A percentile compares a stretch with the other conserved stretches of the same genome.
Conservation (phyloP, 2,797 vertebrate genomes). For the Syngnathus rostellatus region DNA sequence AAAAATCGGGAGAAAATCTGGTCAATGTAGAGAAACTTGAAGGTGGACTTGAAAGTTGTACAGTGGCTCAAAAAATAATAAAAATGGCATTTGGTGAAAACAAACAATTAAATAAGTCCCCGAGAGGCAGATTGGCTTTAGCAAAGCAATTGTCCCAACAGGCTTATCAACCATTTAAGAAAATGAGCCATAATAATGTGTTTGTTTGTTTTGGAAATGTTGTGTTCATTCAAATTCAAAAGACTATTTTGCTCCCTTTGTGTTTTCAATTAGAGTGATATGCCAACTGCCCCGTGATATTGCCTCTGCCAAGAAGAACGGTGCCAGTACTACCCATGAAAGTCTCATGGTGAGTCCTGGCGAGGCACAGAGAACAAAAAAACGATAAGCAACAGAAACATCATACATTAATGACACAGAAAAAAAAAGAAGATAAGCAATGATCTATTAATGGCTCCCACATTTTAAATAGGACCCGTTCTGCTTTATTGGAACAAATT, state of each 20-base stretch:
- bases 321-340: conserved; percentile 2
- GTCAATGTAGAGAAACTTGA: neutral
- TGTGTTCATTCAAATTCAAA: neutral
- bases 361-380: neutral
- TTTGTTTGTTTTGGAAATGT: conserved; percentile 1
- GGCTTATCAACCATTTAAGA: conserved; percentile 1
- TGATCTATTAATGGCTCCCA: neutral
- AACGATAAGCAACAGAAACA: neutral
- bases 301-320: neutral
- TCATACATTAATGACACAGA: neutral
- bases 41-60: neutral
- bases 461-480: neutral
- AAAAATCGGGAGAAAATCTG: neutral
- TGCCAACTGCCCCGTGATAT: conserved; percentile 3
- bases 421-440: neutral
- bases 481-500: neutral
- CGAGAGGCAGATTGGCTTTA: neutral
- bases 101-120: neutral
- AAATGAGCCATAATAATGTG: conserved; percentile 1
- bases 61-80: neutral
- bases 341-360: neutral
- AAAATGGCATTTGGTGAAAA: neutral
- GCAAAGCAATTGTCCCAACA: neutral
- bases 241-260: conserved; percentile 3
- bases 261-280: conserved; percentile 2